Conservation (phyloP, 2,888 invertebrate genomes). For the Eilema depressum region DNA sequence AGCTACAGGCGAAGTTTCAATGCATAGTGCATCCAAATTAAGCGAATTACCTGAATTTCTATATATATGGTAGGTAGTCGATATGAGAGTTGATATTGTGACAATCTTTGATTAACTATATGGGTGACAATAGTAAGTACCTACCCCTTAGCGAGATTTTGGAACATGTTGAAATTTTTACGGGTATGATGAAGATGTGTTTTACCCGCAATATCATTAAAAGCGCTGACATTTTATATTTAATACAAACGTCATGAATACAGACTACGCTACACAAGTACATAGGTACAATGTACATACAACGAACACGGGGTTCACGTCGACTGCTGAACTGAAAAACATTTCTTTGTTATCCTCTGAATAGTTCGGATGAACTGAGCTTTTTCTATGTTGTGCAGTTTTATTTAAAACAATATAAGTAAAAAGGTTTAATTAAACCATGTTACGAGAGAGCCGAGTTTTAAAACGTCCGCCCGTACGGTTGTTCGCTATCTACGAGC, state of each 20-base stretch:
- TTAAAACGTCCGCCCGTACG: not conserved
- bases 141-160: too few species aligned
- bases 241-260: not conserved
- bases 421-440: slow-evolving; percentile 10
- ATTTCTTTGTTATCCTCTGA: not conserved
- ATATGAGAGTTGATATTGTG: not conserved
- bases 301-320: not conserved
- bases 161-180: too few species aligned
- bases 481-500: not conserved
- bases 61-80: not conserved
- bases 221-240: not conserved
- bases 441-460: not conserved
- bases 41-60: not conserved
- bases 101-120: too few species aligned
- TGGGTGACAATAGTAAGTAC: too few species aligned
- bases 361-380: slow-evolving; percentile 3
- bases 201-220: not conserved
- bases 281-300: not conserved
- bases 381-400: not conserved
- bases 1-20: not conserved
- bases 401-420: slow-evolving; percentile 7
- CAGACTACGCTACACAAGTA: not conserved
- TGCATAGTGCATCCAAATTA: too few species aligned
- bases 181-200: not conserved
- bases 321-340: not conserved